Percentiles rank a stretch among this genome's conserved stretches.
These are phyloP conservation scores for Uria aalge DNA, from an alignment of 2,113 vertebrate species.

Conservation along the genomic window DNA sequence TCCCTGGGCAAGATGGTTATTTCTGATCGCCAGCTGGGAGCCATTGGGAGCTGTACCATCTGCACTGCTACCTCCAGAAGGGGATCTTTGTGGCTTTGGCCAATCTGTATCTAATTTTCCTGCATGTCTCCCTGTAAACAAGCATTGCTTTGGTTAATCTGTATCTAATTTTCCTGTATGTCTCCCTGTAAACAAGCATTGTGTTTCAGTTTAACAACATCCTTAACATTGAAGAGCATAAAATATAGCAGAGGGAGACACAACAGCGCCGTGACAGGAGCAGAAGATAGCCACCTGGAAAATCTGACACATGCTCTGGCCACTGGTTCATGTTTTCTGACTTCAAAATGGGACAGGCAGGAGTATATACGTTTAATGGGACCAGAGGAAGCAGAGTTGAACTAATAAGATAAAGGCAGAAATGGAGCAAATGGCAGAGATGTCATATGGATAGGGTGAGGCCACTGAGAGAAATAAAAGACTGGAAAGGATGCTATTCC, in stretches of 20 bases:
- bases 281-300: not conserved
- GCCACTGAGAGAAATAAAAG: not conserved
- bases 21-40: not conserved
- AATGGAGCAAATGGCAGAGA: not conserved
- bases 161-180: not conserved
- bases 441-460: not conserved
- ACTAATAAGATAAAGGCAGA: not conserved
- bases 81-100: not conserved
- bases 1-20: not conserved
- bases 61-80: not conserved
- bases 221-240: not conserved
- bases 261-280: not conserved
- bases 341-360: not conserved
- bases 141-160: not conserved
- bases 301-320: not conserved
- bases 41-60: not conserved
- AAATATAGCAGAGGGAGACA: not conserved
- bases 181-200: not conserved
- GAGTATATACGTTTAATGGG: not conserved
- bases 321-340: not conserved
- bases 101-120: not conserved
- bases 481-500: not conserved
- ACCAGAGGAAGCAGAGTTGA: not conserved
- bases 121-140: not conserved
- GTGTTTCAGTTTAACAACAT: constrained; percentile 12